Percentiles rank a stretch among this genome's conserved stretches.
Conservation (phyloP, 2,888 invertebrate genomes). For the Rhogogaster chlorosoma region DNA sequence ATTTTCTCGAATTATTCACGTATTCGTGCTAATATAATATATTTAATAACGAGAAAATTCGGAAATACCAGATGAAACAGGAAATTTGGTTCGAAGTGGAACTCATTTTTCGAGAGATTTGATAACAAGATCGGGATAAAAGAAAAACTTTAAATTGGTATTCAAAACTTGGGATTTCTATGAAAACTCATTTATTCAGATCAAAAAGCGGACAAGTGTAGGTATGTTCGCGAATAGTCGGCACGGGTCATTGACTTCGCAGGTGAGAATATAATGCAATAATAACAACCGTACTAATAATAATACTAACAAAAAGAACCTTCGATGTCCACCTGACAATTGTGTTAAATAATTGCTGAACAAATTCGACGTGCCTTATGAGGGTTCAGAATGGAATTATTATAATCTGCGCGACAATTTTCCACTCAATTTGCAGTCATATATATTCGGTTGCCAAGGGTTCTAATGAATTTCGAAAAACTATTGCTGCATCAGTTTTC, state of each 20-base stretch:
- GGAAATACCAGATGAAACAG: neutral
- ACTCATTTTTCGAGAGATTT: neutral
- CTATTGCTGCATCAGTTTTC: neutral
- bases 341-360: neutral
- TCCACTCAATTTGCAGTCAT: neutral
- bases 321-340: neutral
- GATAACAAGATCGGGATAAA: neutral
- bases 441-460: neutral
- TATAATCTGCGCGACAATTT: neutral
- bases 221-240: neutral
- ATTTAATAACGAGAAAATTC: neutral
- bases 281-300: neutral
- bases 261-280: conserved; percentile 29
- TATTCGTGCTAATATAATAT: neutral
- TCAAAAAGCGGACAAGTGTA: neutral
- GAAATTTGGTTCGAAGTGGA: neutral
- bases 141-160: neutral
- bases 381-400: neutral
- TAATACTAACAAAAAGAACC: neutral
- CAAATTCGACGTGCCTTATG: neutral
- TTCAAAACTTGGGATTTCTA: neutral
- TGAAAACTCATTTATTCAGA: neutral
- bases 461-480: conserved; percentile 6
- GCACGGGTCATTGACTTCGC: neutral
- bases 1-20: neutral